Evolutionary conservation across 1,140 invertebrate species (phyloP), one percentile per base, ranked within the genome.

Genomic region (Papilio glaucus): DNA sequence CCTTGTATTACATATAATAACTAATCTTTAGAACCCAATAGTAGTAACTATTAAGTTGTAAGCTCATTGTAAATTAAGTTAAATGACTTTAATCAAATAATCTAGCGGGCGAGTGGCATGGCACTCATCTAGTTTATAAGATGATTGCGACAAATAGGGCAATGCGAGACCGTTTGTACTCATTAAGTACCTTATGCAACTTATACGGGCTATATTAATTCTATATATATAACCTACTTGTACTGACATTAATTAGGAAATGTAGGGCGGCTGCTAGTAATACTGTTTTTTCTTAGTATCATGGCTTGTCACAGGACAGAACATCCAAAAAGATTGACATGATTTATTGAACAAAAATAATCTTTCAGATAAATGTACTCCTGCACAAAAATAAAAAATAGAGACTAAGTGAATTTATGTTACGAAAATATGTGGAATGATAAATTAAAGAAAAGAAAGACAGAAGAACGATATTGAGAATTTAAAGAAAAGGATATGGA

Each of bases 141-240:
- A 72, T 73, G 75, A 77, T 77, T 77, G 70, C 72, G 42, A 61
- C 69, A 77, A 77, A 77, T 77, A 63, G 69, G 39, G 68, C 72
- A 71, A 72, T 71, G 71, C 75, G 75, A 38, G 75, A 72, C 7
- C 75, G 62, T 49, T 57, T 60, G 62, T 53, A 57, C 39, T 60
- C 13, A 76, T 70, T 72, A 69, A 49, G 67, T n/a, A 49, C 42
- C 24, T 39, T 39, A 24, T 67, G 38, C 63, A 67, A 41, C 38
- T 24, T 42, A 39, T 21, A 39, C 45, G 15, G 49, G 3, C 9
- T 57, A 26, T 24, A 26, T 21, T 57, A 12, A n/a, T 24, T 24
- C 21, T 24, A 10, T 57, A 10, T 6, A 33, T 24, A 26, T 57
- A 57, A 24, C 21, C 49, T 57, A 57, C 21, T 57, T 13, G 49